Conservation (phyloP, 2,888 invertebrate genomes). For the Dryocosmus kuriphilus region DNA sequence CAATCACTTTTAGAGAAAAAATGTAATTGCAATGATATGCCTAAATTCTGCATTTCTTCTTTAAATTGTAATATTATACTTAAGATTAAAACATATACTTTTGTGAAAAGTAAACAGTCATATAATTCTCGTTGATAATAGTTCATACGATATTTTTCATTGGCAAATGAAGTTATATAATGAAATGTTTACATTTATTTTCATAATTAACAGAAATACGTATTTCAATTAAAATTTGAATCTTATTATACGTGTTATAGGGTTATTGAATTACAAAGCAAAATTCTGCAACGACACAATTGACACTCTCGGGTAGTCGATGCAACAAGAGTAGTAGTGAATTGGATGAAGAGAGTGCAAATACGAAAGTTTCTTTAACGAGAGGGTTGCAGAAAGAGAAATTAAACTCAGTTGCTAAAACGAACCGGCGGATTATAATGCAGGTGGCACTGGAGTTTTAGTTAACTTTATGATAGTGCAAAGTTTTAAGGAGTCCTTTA, state of each 20-base stretch:
- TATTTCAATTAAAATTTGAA: neutral
- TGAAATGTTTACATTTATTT: neutral
- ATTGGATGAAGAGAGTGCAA: constrained; percentile 40
- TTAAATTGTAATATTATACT: no score
- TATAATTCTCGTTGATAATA: no score
- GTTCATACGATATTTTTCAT: no score
- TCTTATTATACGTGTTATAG: neutral
- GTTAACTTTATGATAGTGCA: constrained; percentile 61
- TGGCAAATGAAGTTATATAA: neutral
- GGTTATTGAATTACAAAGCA: constrained; percentile 58
- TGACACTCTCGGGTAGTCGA: constrained; percentile 54
- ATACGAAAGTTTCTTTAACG: constrained; percentile 56
- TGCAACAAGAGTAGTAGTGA: neutral
- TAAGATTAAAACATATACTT: no score
- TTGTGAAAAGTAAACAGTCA: no score
- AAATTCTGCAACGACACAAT: constrained; percentile 62
- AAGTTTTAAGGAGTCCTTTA: constrained; percentile 57
- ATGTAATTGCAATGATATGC: no score
- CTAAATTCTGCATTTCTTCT: no score
- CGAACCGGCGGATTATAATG: constrained; percentile 62
- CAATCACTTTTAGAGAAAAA: no score
- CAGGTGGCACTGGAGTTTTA: constrained; percentile 63
- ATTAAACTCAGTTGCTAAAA: constrained; percentile 50
- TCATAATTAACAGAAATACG: neutral
- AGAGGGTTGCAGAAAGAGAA: constrained; percentile 47